Evolutionary conservation across 1,140 invertebrate genomes (phyloP).

Genomic region (Caenorhabditis briggsae): DNA sequence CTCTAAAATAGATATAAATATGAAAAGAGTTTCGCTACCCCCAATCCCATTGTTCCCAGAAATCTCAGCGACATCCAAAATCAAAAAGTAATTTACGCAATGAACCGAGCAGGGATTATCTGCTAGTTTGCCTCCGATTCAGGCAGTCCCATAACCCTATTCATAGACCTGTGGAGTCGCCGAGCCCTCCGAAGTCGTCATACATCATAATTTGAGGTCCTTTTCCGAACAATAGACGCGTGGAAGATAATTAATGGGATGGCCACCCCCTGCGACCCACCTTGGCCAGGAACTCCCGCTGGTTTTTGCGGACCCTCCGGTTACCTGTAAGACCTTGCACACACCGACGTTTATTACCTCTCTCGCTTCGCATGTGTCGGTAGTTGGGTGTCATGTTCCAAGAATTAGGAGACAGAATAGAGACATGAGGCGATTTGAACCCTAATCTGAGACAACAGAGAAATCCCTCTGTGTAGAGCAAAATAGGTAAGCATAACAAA

Average conservation of each 20-base stretch:
- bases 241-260: conserved; percentile 51
- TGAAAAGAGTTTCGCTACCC: background rate
- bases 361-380: conserved; percentile 36
- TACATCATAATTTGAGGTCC: conserved; percentile 49
- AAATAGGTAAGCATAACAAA: background rate
- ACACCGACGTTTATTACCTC: conserved; percentile 23
- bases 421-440: conserved; percentile 43
- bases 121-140: conserved; percentile 49
- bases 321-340: conserved; percentile 42
- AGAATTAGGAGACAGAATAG: background rate
- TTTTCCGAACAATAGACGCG: conserved; percentile 30
- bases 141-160: background rate
- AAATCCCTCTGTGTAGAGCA: background rate
- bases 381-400: conserved; percentile 53
- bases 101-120: conserved; percentile 46
- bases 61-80: background rate
- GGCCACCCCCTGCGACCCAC: background rate
- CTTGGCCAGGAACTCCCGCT: background rate
- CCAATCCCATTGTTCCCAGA: conserved; percentile 7
- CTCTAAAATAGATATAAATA: conserved; percentile 5
- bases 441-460: conserved; percentile 49
- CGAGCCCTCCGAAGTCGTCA: background rate
- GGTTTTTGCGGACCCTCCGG: background rate
- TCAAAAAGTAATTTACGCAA: conserved; percentile 54
- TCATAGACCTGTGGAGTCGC: conserved; percentile 41